A percentile compares a stretch with the other conserved stretches of the same genome.
These are phyloP conservation scores for Astatotilapia flaviijosephi DNA, from an alignment of 2,113 vertebrate species.

Conservation along the genomic window DNA sequence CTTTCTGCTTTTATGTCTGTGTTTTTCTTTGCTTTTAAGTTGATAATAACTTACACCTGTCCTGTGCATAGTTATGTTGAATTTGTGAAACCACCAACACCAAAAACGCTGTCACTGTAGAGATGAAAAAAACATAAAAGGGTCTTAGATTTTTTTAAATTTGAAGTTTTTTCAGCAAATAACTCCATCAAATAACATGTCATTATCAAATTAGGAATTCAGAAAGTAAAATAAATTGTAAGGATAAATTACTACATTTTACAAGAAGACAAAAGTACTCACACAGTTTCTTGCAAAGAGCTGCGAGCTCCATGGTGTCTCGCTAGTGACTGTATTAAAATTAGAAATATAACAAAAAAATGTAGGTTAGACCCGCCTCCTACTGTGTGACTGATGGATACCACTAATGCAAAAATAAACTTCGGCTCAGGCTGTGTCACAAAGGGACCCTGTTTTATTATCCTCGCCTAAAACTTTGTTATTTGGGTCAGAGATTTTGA, in stretches of 20 bases:
- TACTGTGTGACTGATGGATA: neutral
- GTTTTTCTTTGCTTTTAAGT: accelerated
- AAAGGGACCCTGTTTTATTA: neutral
- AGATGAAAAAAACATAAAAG: neutral
- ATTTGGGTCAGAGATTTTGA: neutral
- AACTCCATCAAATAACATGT: neutral
- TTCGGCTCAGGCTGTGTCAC: neutral
- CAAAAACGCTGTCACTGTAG: neutral
- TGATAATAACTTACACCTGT: neutral
- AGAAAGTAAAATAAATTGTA: accelerated
- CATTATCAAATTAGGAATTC: neutral
- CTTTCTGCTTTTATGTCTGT: accelerated
- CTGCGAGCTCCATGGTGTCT: neutral
- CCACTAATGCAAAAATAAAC: neutral
- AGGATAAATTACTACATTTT: neutral
- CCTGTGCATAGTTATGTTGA: accelerated
- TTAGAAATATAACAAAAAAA: neutral
- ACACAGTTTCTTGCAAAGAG: neutral
- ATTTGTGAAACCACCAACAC: neutral
- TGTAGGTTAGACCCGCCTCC: neutral
- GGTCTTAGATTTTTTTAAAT: neutral
- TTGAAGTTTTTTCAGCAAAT: accelerated
- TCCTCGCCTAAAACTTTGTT: neutral
- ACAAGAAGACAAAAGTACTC: neutral
- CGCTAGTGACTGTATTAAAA: neutral